Percentiles rank a stretch among this genome's conserved stretches.
phyloP scores from a whole-genome alignment of 1,140 invertebrate genomes.

The Musca vetustissima region DNA sequence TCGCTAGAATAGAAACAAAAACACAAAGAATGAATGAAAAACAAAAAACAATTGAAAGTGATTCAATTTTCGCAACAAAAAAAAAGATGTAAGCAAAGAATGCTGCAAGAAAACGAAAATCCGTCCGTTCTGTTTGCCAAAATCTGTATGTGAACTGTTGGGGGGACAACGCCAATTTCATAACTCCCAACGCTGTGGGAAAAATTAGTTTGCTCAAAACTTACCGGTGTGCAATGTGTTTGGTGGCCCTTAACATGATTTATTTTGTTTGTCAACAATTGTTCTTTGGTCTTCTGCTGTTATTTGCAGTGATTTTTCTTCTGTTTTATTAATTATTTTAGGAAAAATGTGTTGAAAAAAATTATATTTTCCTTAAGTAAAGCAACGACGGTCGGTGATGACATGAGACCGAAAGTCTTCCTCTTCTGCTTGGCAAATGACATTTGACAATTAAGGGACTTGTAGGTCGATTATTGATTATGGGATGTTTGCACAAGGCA shows the following conservation, averaged over 20 bases:
- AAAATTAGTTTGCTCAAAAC: not conserved
- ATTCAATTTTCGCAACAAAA: no score
- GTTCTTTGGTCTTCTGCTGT: not conserved
- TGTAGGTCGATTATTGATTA: no score
- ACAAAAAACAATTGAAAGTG: not conserved
- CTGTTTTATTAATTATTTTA: not conserved
- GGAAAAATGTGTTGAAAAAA: not conserved
- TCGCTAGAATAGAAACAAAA: conserved; percentile 1
- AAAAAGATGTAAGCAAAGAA: no score
- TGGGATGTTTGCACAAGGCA: no score
- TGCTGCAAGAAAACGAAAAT: no score
- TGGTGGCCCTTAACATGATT: conserved; percentile 46
- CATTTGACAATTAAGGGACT: not conserved
- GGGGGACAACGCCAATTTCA: conserved; percentile 11
- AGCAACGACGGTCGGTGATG: conserved; percentile 4
- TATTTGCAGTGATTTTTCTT: not conserved
- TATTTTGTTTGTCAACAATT: not conserved
- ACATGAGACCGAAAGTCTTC: conserved; percentile 2
- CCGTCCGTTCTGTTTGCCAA: no score
- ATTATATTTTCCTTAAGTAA: not conserved
- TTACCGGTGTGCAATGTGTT: conserved; percentile 47
- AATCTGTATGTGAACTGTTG: no score
- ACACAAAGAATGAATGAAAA: not conserved
- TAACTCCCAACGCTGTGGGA: conserved; percentile 9
- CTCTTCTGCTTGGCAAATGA: conserved; percentile 4